A percentile compares a stretch with the other conserved stretches of the same genome.
Conservation (phyloP, 2,888 invertebrate species). For the Dicycla oo region DNA sequence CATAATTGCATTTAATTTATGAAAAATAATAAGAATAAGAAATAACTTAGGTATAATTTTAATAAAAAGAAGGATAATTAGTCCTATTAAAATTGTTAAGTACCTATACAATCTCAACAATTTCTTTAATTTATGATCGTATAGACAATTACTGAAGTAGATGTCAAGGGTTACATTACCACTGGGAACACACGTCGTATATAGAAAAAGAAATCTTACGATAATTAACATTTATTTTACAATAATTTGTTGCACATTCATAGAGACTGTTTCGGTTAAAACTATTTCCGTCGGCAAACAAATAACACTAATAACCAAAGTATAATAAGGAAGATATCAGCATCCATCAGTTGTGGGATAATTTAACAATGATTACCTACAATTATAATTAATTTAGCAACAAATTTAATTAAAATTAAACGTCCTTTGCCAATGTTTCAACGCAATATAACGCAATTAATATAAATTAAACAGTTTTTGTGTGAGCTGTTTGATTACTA, state of each 20-base stretch:
- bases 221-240: neutral
- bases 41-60: slow-evolving; percentile 11
- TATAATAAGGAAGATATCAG: neutral
- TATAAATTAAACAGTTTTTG: slow-evolving; percentile 38
- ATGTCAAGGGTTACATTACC: neutral
- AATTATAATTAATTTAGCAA: slow-evolving; percentile 32
- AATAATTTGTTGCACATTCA: neutral
- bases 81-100: slow-evolving; percentile 1
- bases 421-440: slow-evolving; percentile 18
- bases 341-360: neutral
- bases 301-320: slow-evolving; percentile 6
- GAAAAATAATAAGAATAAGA: slow-evolving; percentile 16
- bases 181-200: neutral
- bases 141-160: neutral
- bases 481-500: slow-evolving; percentile 17
- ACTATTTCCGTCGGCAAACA: slow-evolving; percentile 48
- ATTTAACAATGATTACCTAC: slow-evolving; percentile 1
- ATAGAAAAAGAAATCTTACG: neutral
- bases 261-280: neutral
- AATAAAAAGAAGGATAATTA: slow-evolving; percentile 1
- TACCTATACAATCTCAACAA: neutral
- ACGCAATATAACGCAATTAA: slow-evolving; percentile 26
- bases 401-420: slow-evolving; percentile 41
- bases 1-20: slow-evolving; percentile 16
- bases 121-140: slow-evolving; percentile 1